Base-by-base conservation (phyloP, 53 echinoderm and acorn worm species). In the Crossaster papposus region DNA sequence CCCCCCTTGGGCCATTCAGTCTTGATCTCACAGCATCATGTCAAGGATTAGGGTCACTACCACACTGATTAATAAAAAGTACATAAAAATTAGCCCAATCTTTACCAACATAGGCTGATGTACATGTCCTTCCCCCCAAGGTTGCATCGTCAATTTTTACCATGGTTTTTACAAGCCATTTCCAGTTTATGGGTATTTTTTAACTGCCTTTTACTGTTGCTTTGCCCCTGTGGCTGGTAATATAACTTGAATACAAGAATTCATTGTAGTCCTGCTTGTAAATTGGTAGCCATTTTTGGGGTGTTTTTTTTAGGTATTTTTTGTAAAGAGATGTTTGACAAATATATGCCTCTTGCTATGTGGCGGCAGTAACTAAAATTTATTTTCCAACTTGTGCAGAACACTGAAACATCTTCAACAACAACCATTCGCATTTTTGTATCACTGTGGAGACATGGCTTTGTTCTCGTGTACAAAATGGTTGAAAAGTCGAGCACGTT, bases 21-120 rank as follows among this genome's bases (percentile, higher is more conserved):
- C 55, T 81, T 50, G 54, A 53, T 52, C 15, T 26, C 54, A 38
- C 20, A 52, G 32, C 72, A 85, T 54, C 53, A 30, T 73, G 72
- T 52, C 54, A 85, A 72, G 50, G 85, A 55, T 85, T 17, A 14
- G 31, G 54, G 85, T 72, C 72, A 85, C 38, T 83, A 70, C 72
- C 85, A 72, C 7, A 51, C 31, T 32, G 51, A 71, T 50, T 70
- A 70, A 83, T 76, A 76, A 76, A 35, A 70, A 30, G 37, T 22
- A 51, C n/a, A 78, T 44, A 50, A 78, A 51, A 23, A 51, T 78
- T 51, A 26, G 51, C 50, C 38, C 20, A 4, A 6, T 10, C n/a
- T 4, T 4, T 74, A 17, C 34, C 7, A 44, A 78, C n/a, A 17
- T 78, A 51, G 13, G 78, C 31, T n/a, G 37, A 6, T 78, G 78